These are phyloP conservation scores for Magallana angulata DNA, from an alignment of 1,140 invertebrate species.

Conservation along the genomic window DNA sequence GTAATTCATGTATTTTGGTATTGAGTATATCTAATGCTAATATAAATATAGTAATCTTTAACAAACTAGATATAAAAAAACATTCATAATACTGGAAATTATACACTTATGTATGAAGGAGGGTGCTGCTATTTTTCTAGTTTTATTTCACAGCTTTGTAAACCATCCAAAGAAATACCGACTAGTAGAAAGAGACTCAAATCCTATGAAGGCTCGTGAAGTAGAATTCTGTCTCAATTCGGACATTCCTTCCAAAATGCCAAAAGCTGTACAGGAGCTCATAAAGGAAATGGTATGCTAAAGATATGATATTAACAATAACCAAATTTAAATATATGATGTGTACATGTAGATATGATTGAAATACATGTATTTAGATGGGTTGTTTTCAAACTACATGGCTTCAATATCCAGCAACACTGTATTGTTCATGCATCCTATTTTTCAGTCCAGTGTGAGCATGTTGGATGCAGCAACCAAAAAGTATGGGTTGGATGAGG, in stretches of 20 bases:
- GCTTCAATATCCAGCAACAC: not conserved
- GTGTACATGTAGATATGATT: not conserved
- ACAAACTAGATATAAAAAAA: too few species aligned
- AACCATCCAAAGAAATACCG: conserved; percentile 80
- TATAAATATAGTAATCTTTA: too few species aligned
- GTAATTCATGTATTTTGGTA: too few species aligned
- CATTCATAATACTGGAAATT: too few species aligned
- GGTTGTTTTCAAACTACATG: not conserved
- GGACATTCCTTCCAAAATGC: conserved; percentile 75
- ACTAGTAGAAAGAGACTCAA: conserved; percentile 76
- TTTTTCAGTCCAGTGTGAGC: conserved; percentile 69
- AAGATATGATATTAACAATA: not conserved
- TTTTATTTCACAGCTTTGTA: conserved; percentile 64
- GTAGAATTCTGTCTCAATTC: conserved; percentile 73
- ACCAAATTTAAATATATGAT: too few species aligned
- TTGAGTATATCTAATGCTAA: too few species aligned
- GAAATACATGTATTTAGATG: too few species aligned
- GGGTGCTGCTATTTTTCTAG: conserved; percentile 1
- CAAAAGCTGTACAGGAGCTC: conserved; percentile 75
- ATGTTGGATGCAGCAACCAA: conserved; percentile 72
- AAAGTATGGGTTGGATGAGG: conserved; percentile 67
- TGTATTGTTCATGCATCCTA: not conserved
- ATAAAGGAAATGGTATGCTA: conserved; percentile 78
- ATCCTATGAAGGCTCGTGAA: conserved; percentile 63
- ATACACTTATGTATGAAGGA: too few species aligned